Evolutionary conservation across 1,140 invertebrate genomes (phyloP), one percentile per base, ranked within the genome.

Genomic region (Papilio polytes): DNA sequence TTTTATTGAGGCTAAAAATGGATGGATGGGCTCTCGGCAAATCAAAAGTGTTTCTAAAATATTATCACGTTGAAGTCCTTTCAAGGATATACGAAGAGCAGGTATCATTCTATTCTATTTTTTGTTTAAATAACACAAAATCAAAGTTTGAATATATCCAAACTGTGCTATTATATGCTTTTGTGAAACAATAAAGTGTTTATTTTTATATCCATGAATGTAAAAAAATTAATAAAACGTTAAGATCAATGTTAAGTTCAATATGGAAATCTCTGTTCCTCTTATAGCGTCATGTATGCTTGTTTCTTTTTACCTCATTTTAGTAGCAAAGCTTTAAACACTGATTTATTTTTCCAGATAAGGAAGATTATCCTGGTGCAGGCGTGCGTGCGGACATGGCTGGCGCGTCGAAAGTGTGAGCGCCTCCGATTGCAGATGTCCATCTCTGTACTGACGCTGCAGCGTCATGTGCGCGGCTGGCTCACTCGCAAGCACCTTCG

Each of bases 1-100:
- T 98, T 6, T 92, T 98, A 22, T 86, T 97, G 10, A 96, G 97
- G 78, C 88, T 98, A 0, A 97, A 97, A 89, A 96, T 98, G 96
- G 97, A 98, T 83, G 97, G 97, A 53, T 98, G 97, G 97, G 97
- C 97, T 13, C 93, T 98, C n/a, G 98, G 98, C 26, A 97, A 97
- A 87, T 97, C 97, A 0, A 98, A 98, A 96, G 97, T 98, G 6
- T 98, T 98, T 89, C 95, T 98, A 0, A 98, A 98, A 87, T 98
- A 98, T 90, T 98, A 98, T 87, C 98, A 98, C 87, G 96, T 98
- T 1, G 98, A 98, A 92, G 97, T 97, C 82, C 93, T 98, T 1
- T 96, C 97, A 0, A 97, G 97, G 88, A 95, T 97, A 85, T 98
- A 98, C 90, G 97, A 98, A 89, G 96, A 97, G 81, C 96, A 97